phyloP scores from a whole-genome alignment of 2,797 vertebrate species.

The Enteromius paludinosus region DNA sequence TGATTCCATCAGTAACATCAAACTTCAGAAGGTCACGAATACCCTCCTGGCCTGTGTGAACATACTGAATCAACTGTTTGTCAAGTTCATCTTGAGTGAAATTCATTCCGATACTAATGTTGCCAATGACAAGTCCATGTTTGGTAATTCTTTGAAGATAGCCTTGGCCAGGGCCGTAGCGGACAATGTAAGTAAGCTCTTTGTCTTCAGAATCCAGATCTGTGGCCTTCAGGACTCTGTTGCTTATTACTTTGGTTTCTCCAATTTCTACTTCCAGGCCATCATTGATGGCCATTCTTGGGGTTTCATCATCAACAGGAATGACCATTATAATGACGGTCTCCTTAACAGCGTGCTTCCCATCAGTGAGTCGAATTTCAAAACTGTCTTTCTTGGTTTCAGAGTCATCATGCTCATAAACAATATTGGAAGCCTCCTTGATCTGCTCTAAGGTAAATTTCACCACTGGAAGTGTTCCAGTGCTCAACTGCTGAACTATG shows the following conservation, averaged over 20 bases:
- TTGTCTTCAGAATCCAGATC: slow-evolving; percentile 88
- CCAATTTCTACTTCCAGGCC: slow-evolving; percentile 85
- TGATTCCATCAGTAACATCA: slow-evolving; percentile 88
- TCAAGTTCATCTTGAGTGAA: slow-evolving; percentile 89
- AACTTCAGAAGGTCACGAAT: slow-evolving; percentile 87
- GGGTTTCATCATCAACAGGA: slow-evolving; percentile 86
- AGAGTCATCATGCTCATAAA: slow-evolving; percentile 90
- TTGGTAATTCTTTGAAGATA: slow-evolving; percentile 83
- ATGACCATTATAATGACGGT: slow-evolving; percentile 84
- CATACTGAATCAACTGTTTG: slow-evolving; percentile 82
- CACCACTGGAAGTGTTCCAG: slow-evolving; percentile 73
- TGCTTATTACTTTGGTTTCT: slow-evolving; percentile 84
- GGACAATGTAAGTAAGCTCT: slow-evolving; percentile 82
- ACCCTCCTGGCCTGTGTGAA: slow-evolving; percentile 85
- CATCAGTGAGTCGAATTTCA: slow-evolving; percentile 83
- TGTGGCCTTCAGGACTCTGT: slow-evolving; percentile 83
- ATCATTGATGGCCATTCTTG: slow-evolving; percentile 84
- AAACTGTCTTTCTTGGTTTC: slow-evolving; percentile 88
- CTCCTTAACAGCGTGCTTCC: slow-evolving; percentile 82
- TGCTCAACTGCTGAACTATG: slow-evolving; percentile 84
- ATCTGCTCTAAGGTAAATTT: slow-evolving; percentile 86
- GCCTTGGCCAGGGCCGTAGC: slow-evolving; percentile 81
- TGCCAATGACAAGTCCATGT: slow-evolving; percentile 76
- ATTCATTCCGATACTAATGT: slow-evolving; percentile 85
- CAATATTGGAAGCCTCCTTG: slow-evolving; percentile 83